A percentile compares a stretch with the other conserved stretches of the same genome.
Conservation (phyloP, 2,113 vertebrate species). For the Cichladusa arquata region DNA sequence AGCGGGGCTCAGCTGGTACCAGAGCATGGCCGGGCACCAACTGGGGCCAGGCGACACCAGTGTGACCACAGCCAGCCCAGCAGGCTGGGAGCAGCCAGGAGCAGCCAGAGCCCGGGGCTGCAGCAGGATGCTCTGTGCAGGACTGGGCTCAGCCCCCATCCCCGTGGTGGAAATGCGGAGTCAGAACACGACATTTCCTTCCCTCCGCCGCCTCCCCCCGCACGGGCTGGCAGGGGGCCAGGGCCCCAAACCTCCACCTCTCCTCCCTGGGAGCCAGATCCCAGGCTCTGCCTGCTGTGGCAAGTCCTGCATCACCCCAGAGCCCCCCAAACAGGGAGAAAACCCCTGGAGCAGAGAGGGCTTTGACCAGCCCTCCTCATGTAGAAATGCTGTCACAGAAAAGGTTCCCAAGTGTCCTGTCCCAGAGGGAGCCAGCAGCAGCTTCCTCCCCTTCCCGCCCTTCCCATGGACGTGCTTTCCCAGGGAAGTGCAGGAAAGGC, state of each 20-base stretch:
- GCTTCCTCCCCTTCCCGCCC: background rate
- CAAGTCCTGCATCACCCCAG: background rate
- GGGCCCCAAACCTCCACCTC: rapidly evolving
- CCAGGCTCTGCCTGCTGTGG: background rate
- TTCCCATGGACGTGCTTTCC: slow-evolving; percentile 34
- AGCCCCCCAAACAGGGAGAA: background rate
- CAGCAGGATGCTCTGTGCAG: background rate
- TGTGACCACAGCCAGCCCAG: rapidly evolving
- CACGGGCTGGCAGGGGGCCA: background rate
- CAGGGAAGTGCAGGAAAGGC: slow-evolving; percentile 36
- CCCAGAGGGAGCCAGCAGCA: background rate
- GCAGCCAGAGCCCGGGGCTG: background rate
- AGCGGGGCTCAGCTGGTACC: background rate
- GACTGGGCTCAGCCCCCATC: background rate
- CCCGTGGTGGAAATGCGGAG: background rate
- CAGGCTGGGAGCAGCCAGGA: background rate
- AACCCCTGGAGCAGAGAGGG: background rate
- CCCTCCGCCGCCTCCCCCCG: background rate
- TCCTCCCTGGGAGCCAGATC: rapidly evolving
- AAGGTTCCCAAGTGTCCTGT: background rate
- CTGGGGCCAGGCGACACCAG: background rate
- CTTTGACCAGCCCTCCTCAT: background rate
- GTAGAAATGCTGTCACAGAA: background rate
- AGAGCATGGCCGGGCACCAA: background rate
- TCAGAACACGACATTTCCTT: slow-evolving; percentile 40